These are phyloP conservation scores for Corythucha ciliata DNA, from an alignment of 2,888 invertebrate genomes.

Conservation along the genomic window DNA sequence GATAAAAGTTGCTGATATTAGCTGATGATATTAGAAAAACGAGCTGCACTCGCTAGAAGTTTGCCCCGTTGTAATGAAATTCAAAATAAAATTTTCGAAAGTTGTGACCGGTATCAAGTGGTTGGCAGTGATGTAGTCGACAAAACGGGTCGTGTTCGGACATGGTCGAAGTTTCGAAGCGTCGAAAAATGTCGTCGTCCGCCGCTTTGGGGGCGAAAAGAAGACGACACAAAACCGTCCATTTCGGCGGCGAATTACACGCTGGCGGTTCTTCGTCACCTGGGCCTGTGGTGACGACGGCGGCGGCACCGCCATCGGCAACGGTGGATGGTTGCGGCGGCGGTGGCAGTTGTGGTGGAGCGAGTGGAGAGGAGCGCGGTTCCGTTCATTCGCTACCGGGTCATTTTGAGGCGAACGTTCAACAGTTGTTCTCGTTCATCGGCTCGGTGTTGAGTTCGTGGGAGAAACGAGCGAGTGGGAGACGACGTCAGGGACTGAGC, in stretches of 20 bases:
- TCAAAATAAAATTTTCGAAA: too few species aligned
- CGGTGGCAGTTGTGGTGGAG: constrained; percentile 33
- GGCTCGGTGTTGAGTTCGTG: constrained; percentile 69
- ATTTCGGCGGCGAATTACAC: constrained; percentile 40
- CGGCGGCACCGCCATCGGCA: constrained; percentile 42
- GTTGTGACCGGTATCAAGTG: too few species aligned
- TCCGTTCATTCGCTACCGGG: constrained; percentile 45
- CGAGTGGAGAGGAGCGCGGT: constrained; percentile 23
- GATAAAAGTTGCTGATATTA: too few species aligned
- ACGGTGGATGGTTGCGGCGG: constrained; percentile 37
- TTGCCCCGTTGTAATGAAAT: too few species aligned
- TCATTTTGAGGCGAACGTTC: constrained; percentile 45
- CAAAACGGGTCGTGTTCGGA: constrained; percentile 24
- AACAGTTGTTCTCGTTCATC: constrained; percentile 71
- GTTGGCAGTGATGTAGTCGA: too few species aligned
- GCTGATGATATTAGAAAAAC: too few species aligned
- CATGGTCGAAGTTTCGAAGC: constrained; percentile 24
- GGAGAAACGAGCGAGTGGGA: constrained; percentile 43
- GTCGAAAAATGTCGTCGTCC: constrained; percentile 27
- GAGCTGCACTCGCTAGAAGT: too few species aligned
- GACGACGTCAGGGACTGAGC: constrained; percentile 21
- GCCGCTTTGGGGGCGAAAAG: constrained; percentile 37
- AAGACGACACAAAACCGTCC: constrained; percentile 40
- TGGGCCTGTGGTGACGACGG: constrained; percentile 36
- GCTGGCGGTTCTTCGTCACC: constrained; percentile 41